Evolutionary conservation across 2,888 invertebrate species (phyloP).

Genomic region (Dolichopus griseipennis): DNA sequence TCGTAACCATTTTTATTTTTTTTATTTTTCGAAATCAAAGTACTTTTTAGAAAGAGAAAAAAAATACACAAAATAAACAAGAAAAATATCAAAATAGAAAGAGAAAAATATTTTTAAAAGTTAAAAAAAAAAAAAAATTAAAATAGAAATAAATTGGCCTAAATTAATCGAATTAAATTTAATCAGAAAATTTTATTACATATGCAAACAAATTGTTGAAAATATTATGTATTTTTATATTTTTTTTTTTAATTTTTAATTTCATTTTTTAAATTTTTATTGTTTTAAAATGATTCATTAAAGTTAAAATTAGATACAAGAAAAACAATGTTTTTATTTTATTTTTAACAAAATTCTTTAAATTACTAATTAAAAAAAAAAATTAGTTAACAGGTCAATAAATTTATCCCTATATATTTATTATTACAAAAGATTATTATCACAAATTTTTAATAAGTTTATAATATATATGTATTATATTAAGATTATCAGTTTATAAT

Average conservation of each 20-base stretch:
- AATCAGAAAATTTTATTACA: constrained; percentile 2
- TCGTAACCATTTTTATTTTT: no score
- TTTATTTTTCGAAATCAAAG: no score
- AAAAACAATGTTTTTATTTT: background rate
- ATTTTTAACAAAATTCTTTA: background rate
- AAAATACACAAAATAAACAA: no score
- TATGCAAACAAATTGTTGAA: background rate
- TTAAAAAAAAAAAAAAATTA: background rate
- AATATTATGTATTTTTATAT: no score
- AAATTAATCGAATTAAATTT: constrained; percentile 6
- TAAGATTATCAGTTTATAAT: no score
- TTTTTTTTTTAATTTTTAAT: background rate
- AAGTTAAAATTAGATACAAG: background rate
- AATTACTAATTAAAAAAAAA: background rate
- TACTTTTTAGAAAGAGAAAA: no score
- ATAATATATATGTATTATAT: no score
- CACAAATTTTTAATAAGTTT: no score
- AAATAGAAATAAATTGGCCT: constrained; percentile 4
- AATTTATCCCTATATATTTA: background rate
- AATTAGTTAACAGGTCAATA: background rate
- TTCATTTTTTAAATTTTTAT: background rate
- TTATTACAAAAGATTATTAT: no score
- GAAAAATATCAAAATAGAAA: no score
- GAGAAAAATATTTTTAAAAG: no score
- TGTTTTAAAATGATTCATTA: background rate